Conservation (phyloP, 2,888 invertebrate genomes). For the Flabesymbios commensalis region DNA sequence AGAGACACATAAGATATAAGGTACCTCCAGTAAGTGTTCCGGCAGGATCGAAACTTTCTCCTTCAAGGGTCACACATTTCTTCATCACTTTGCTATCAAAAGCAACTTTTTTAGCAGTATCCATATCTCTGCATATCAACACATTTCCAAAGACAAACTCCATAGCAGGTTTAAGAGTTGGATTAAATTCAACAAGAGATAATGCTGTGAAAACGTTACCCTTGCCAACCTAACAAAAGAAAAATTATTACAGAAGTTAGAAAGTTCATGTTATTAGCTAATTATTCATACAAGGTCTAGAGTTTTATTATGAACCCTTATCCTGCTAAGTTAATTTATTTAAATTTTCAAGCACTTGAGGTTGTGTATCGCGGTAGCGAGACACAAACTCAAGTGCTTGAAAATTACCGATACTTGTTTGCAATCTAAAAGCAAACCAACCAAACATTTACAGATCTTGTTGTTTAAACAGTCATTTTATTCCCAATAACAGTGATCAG, state of each 20-base stretch:
- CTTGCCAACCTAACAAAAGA: constrained; percentile 70
- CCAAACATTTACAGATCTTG: too few relatives aligned
- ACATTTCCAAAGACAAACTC: constrained; percentile 83
- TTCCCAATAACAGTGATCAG: too few relatives aligned
- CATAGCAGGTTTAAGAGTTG: constrained; percentile 76
- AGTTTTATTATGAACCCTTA: too few relatives aligned
- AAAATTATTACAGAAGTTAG: too few relatives aligned
- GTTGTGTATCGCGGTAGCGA: too few relatives aligned
- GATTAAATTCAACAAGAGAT: constrained; percentile 75
- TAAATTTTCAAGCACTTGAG: too few relatives aligned
- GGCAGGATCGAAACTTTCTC: constrained; percentile 87
- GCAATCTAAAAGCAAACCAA: background rate
- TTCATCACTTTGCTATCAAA: constrained; percentile 68
- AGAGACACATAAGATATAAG: too few relatives aligned
- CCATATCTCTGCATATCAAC: constrained; percentile 82
- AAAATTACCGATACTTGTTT: too few relatives aligned
- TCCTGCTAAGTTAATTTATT: too few relatives aligned
- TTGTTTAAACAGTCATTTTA: too few relatives aligned
- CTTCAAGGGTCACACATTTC: constrained; percentile 80
- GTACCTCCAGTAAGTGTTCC: constrained; percentile 91
- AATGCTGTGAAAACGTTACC: constrained; percentile 83
- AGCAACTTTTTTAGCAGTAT: constrained; percentile 79
- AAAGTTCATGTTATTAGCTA: background rate
- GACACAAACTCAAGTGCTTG: too few relatives aligned
- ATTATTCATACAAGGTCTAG: background rate